Evolutionary conservation across 2,113 vertebrate species (phyloP).

Genomic region (Vidua chalybeata): DNA sequence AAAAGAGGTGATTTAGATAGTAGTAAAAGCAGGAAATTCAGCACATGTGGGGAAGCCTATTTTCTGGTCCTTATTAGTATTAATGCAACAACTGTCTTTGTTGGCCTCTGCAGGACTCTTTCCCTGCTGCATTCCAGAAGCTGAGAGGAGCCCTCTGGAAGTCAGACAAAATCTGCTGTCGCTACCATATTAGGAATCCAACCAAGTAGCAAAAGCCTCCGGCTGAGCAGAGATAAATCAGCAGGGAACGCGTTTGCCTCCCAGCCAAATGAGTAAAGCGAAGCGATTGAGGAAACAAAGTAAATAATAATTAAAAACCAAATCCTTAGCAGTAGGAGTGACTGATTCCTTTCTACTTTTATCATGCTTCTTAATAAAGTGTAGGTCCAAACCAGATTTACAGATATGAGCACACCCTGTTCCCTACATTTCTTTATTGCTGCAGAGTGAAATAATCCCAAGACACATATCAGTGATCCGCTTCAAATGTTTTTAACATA

Average conservation of each 20-base stretch:
- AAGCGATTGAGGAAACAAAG: slow-evolving; percentile 69
- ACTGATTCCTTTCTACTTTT: slow-evolving; percentile 11
- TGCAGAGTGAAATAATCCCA: background rate
- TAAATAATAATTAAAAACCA: slow-evolving; percentile 59
- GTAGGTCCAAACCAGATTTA: slow-evolving; percentile 28
- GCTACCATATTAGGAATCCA: slow-evolving; percentile 82
- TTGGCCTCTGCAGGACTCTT: slow-evolving; percentile 64
- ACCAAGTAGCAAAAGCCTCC: slow-evolving; percentile 54
- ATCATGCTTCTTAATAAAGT: slow-evolving; percentile 12
- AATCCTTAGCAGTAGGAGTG: slow-evolving; percentile 26
- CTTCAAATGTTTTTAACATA: background rate
- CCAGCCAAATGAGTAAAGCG: slow-evolving; percentile 71
- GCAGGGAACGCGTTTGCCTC: slow-evolving; percentile 72
- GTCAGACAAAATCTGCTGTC: slow-evolving; percentile 62
- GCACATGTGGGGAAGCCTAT: background rate
- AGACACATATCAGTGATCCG: background rate
- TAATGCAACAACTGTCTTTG: slow-evolving; percentile 61
- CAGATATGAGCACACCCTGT: background rate
- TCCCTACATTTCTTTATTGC: background rate
- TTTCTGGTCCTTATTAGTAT: slow-evolving; percentile 53
- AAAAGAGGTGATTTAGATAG: background rate
- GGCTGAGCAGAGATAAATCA: slow-evolving; percentile 70
- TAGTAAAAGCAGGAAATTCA: background rate
- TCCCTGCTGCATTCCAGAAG: slow-evolving; percentile 71
- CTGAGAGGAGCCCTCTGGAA: slow-evolving; percentile 71